phyloP scores from a whole-genome alignment of 2,888 invertebrate genomes.

The Phengaris alcon region DNA sequence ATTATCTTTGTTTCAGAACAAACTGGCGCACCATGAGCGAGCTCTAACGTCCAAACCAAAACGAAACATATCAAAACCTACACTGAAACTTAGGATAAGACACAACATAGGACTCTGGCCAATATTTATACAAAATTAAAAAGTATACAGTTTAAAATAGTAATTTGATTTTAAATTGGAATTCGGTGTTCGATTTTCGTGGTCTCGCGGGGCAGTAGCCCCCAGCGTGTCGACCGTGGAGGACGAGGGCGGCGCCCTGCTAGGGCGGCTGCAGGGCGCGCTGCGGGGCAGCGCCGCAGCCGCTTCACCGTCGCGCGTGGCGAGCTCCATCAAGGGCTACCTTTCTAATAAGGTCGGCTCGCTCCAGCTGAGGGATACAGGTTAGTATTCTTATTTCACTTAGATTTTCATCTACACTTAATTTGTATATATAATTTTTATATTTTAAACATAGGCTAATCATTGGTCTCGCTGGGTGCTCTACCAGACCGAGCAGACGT shows the following conservation, averaged over 20 bases:
- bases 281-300: constrained; percentile 84
- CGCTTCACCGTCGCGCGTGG: constrained; percentile 84
- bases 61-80: constrained; percentile 71
- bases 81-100: constrained; percentile 56
- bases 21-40: constrained; percentile 61
- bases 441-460: too few species aligned
- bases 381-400: constrained; percentile 61
- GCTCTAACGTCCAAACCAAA: constrained; percentile 49
- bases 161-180: constrained; percentile 32
- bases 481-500: too few species aligned
- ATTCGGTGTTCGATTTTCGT: constrained; percentile 37
- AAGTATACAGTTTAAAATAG: constrained; percentile 28
- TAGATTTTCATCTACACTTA: too few species aligned
- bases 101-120: constrained; percentile 32
- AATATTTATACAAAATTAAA: constrained; percentile 24
- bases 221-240: constrained; percentile 68
- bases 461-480: too few species aligned
- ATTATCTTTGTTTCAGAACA: constrained; percentile 58
- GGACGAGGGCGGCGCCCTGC: constrained; percentile 78
- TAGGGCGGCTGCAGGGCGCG: constrained; percentile 83
- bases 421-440: too few species aligned
- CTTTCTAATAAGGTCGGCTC: constrained; percentile 83
- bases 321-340: constrained; percentile 86
- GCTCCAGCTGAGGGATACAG: constrained; percentile 85
- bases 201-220: constrained; percentile 51